Base-by-base conservation (phyloP, 2,888 invertebrate species). In the Auanema freiburgensis region DNA sequence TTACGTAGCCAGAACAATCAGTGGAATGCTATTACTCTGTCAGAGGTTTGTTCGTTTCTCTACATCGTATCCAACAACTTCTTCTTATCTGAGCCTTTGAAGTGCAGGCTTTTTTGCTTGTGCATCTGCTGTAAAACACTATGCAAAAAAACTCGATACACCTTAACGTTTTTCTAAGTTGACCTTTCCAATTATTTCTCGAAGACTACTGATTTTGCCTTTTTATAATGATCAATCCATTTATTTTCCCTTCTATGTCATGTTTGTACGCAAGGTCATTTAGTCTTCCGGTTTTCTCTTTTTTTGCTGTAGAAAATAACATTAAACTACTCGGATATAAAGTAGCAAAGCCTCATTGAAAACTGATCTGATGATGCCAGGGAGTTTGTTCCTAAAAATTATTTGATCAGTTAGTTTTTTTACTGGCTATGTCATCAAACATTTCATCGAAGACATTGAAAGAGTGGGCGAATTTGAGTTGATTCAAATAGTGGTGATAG, bases 1-100 rank as follows among this genome's bases (percentile, higher is more conserved):
- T 42, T 74, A 51, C 68, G 72, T 49, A 58, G 55, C 24, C 66
- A 67, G 55, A 74, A 74, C 54, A 59, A 53, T 14, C 59, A 67
- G 54, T 74, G 74, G 74, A 69, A 68, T 57, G 58, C 65, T 24
- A 74, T 74, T 57, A 66, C 63, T 54, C 64, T 74, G 59, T 57
- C 67, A 58, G 70, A 74, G 72, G 72, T 72, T 2, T 8, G 63
- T 33, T 49, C 10, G 4, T 33, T 33, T 8, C 3, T 8, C 8
- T 33, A 33, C 3, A 33, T 33, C 33, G 3, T 18, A 3, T 46
- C 10, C 4, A 18, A 46, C 21, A 5, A 18, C 16, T 3, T 10
- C 46, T 10, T 46, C 46, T 46, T 46, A 21, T 46, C 46, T 21
- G 6, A 18, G 46, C 46, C 46, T 18, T 5, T 46, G 46, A 46